Evolutionary conservation across 2,797 vertebrate genomes (phyloP).

Genomic region (Discoglossus pictus): DNA sequence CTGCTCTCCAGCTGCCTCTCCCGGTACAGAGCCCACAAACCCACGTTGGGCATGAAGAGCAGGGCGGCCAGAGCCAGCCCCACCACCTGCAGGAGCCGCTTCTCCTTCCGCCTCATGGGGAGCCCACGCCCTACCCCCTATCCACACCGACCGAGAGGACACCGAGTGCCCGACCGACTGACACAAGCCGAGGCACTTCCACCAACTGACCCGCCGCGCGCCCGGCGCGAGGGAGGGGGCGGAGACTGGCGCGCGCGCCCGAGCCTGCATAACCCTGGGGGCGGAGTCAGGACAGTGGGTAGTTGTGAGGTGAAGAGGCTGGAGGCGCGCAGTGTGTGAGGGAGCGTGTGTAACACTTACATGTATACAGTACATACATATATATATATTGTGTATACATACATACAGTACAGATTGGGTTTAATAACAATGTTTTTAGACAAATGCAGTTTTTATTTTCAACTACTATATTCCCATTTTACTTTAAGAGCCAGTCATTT

Average conservation of each 20-base stretch:
- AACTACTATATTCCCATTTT: too few species aligned
- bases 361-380: too few species aligned
- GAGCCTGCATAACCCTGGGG: not conserved
- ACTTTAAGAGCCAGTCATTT: too few species aligned
- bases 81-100: constrained; percentile 86
- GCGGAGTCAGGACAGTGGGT: not conserved
- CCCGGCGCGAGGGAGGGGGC: constrained; percentile 38
- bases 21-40: constrained; percentile 88
- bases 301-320: not conserved
- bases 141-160: not conserved
- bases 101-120: constrained; percentile 89
- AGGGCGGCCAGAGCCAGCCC: constrained; percentile 84
- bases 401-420: too few species aligned
- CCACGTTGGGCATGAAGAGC: constrained; percentile 88
- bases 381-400: too few species aligned
- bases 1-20: constrained; percentile 82
- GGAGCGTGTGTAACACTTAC: too few species aligned
- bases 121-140: constrained; percentile 52
- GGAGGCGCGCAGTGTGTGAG: not conserved
- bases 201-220: constrained; percentile 15
- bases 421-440: too few species aligned
- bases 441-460: too few species aligned
- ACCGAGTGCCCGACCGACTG: constrained; percentile 44
- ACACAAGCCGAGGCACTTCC: not conserved
- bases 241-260: constrained; percentile 31